Evolutionary conservation across 2,797 vertebrate genomes (phyloP), one percentile per base, ranked within the genome.

Genomic region (Crocidura indochinensis): DNA sequence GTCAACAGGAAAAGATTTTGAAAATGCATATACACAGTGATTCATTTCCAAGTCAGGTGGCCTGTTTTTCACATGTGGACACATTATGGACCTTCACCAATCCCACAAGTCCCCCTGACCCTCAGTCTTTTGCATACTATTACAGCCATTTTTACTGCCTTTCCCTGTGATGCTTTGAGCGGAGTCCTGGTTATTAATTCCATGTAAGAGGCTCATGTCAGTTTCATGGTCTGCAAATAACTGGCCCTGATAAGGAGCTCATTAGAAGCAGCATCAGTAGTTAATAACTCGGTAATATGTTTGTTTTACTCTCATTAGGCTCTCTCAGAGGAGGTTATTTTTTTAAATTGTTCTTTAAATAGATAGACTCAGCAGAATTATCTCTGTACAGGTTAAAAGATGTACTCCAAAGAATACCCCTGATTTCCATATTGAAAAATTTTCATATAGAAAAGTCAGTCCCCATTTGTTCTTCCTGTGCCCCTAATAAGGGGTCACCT

Each of bases 261-360:
- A 97, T 97, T 98, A 97, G 97, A 96, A 97, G 96, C 89, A 97
- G 88, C 94, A 95, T 95, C 96, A 93, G 93, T 96, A 97, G 97
- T 96, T 98, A 97, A 97, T 97, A 97, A 96, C 95, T 96, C 88
- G 64, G 89, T 96, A 96, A 96, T 97, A 96, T 97, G 94, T 98
- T 97, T 98, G 95, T 95, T 97, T 97, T 96, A 93, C 81, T 97
- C 94, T 97, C 96, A 96, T 97, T 96, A 97, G 91, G 49, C 94
- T 97, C 92, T 95, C 92, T 89, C 94, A 95, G 91, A 60, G 56
- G 56, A 60, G 29, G 62, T 81, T 31, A 92, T 88, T 96, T 88
- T 96, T 94, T 24, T 79, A 92, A 95, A 77, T 82, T 75, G 95
- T 85, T 96, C 84, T 93, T 97, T 97, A 96, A 97, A 96, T 95